These are phyloP conservation scores for Muscicapa striata DNA, from an alignment of 2,797 vertebrate species.

Conservation along the genomic window DNA sequence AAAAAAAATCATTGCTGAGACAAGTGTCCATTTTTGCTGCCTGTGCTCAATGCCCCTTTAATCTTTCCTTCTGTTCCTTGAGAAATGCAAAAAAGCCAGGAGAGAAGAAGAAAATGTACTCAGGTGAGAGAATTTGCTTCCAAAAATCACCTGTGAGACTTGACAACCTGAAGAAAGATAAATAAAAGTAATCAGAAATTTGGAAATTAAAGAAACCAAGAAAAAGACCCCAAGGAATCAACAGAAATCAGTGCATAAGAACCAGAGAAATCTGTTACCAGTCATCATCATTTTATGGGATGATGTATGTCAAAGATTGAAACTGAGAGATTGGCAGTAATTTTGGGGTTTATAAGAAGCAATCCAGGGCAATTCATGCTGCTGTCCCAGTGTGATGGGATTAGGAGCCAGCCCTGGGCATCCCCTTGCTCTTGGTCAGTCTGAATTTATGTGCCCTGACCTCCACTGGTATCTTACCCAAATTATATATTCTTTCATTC, in stretches of 20 bases:
- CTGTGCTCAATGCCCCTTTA: not conserved
- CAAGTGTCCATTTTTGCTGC: not conserved
- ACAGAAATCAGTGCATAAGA: not conserved
- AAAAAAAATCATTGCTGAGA: not conserved
- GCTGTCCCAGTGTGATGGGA: not conserved
- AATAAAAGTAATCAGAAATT: not conserved
- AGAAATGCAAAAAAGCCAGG: not conserved
- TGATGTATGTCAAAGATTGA: not conserved
- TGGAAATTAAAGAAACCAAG: not conserved
- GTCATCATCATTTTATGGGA: not conserved
- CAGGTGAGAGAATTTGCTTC: not conserved
- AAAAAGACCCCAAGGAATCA: not conserved
- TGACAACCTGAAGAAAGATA: slow-evolving; percentile 1
- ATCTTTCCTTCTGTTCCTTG: not conserved
- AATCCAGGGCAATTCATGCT: not conserved
- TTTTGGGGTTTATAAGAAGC: not conserved
- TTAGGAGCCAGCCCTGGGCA: not conserved
- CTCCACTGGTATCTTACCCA: not conserved
- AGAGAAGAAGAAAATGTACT: not conserved
- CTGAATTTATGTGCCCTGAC: not conserved
- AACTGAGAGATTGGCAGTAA: not conserved
- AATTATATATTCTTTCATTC: not conserved
- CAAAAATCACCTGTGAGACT: not conserved
- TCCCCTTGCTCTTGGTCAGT: not conserved
- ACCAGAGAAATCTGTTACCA: not conserved